A percentile compares a stretch with the other conserved stretches of the same genome.
phyloP scores from a whole-genome alignment of 1,140 invertebrate species.

The Drosophila parabipectinata region DNA sequence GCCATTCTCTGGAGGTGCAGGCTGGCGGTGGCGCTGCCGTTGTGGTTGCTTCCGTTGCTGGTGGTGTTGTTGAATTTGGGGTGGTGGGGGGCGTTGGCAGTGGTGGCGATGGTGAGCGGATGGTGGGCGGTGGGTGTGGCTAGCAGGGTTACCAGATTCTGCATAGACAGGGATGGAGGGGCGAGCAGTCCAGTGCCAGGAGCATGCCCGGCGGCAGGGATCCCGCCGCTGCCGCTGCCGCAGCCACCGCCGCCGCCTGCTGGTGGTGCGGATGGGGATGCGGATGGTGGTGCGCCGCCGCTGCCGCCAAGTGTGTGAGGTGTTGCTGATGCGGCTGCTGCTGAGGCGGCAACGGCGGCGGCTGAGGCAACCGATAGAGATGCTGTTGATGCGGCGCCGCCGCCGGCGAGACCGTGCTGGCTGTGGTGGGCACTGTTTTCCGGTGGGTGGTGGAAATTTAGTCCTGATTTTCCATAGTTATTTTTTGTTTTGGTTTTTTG shows the following conservation, averaged over 20 bases:
- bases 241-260: slow-evolving; percentile 52
- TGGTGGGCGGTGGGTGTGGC: slow-evolving; percentile 86
- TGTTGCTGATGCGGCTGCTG: slow-evolving; percentile 39
- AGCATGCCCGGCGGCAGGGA: slow-evolving; percentile 74
- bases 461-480: slow-evolving; percentile 79
- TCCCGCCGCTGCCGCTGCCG: slow-evolving; percentile 36
- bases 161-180: slow-evolving; percentile 92
- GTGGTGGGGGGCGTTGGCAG: slow-evolving; percentile 18
- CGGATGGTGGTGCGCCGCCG: slow-evolving; percentile 44
- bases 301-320: slow-evolving; percentile 63
- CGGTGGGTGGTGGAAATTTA: slow-evolving; percentile 84
- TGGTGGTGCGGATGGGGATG: slow-evolving; percentile 41
- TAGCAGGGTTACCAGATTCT: slow-evolving; percentile 93
- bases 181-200: slow-evolving; percentile 85
- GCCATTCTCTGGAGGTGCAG: slow-evolving; percentile 35
- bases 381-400: slow-evolving; percentile 59
- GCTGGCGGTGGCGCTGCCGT: slow-evolving; percentile 6
- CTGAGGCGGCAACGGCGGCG: slow-evolving; percentile 46
- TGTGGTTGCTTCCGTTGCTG: slow-evolving; percentile 21
- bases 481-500: slow-evolving; percentile 62
- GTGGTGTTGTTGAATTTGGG: slow-evolving; percentile 37
- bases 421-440: slow-evolving; percentile 83
- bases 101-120: slow-evolving; percentile 66
- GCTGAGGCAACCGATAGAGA: slow-evolving; percentile 70
- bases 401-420: slow-evolving; percentile 64